phyloP scores from a whole-genome alignment of 2,888 invertebrate species.

The Oasisia sp. region DNA sequence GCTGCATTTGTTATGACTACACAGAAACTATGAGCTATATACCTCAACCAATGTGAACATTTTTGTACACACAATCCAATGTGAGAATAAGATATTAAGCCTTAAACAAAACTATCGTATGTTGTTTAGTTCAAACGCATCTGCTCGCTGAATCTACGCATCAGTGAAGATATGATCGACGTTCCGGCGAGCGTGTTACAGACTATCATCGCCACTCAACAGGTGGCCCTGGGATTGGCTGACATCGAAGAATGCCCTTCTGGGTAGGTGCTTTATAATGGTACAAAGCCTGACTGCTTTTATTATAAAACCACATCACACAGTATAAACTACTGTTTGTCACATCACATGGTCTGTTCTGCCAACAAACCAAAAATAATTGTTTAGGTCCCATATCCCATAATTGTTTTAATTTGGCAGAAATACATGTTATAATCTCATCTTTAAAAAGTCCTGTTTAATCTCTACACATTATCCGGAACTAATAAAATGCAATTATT shows the following conservation, averaged over 20 bases:
- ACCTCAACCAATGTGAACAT: too few relatives aligned
- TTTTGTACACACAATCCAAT: too few relatives aligned
- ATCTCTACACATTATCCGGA: too few relatives aligned
- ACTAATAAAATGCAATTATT: too few relatives aligned
- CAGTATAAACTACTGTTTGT: not conserved
- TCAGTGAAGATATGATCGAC: not conserved
- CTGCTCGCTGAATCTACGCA: not conserved
- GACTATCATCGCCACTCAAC: slow-evolving; percentile 61
- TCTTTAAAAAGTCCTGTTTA: too few relatives aligned
- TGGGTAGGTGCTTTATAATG: not conserved
- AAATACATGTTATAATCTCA: too few relatives aligned
- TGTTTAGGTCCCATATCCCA: too few relatives aligned
- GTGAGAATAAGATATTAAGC: too few relatives aligned
- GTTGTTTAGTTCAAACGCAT: not conserved
- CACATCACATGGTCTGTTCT: not conserved
- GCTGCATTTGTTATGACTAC: too few relatives aligned
- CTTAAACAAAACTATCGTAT: not conserved
- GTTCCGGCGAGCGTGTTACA: slow-evolving; percentile 52
- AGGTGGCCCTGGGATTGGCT: slow-evolving; percentile 61
- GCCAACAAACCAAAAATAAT: not conserved
- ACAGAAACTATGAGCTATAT: too few relatives aligned
- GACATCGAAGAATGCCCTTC: slow-evolving; percentile 49
- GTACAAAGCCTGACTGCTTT: not conserved
- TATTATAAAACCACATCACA: not conserved
- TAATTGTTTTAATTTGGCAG: too few relatives aligned